These are phyloP conservation scores for Cheilosia grossa DNA, from an alignment of 2,888 invertebrate species.

Conservation along the genomic window DNA sequence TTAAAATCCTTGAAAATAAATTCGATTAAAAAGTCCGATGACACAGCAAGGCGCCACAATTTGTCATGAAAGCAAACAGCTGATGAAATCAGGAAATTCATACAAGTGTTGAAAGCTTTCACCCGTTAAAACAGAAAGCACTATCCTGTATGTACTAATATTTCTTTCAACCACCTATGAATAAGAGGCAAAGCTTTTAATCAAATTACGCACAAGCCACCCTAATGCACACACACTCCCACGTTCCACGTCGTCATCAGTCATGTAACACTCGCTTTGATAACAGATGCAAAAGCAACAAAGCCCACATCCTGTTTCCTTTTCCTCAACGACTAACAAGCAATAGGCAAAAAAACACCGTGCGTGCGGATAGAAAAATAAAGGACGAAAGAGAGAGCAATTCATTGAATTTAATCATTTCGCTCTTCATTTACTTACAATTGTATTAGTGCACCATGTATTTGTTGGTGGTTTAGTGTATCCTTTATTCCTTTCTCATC, in stretches of 20 bases:
- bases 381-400: constrained; percentile 31
- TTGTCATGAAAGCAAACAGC: constrained; percentile 54
- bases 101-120: constrained; percentile 68
- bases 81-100: constrained; percentile 68
- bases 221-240: constrained; percentile 16
- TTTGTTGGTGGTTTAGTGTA: constrained; percentile 53
- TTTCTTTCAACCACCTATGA: constrained; percentile 25
- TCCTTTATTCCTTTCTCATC: constrained; percentile 41
- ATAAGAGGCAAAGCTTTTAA: constrained; percentile 59
- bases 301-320: constrained; percentile 39
- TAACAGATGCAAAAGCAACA: constrained; percentile 45
- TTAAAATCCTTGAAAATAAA: constrained; percentile 5
- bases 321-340: not conserved
- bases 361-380: constrained; percentile 3
- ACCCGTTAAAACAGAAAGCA: constrained; percentile 12
- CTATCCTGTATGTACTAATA: constrained; percentile 1
- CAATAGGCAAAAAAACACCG: not conserved
- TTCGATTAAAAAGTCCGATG: not conserved
- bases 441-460: constrained; percentile 41
- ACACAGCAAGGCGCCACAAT: constrained; percentile 21
- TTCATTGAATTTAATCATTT: constrained; percentile 36
- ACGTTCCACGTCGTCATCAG: not conserved
- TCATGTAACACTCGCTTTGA: constrained; percentile 20
- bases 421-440: constrained; percentile 47
- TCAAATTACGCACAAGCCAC: constrained; percentile 55